These are phyloP conservation scores for Lithophane ornitopus DNA, from an alignment of 2,888 invertebrate species.

Conservation along the genomic window DNA sequence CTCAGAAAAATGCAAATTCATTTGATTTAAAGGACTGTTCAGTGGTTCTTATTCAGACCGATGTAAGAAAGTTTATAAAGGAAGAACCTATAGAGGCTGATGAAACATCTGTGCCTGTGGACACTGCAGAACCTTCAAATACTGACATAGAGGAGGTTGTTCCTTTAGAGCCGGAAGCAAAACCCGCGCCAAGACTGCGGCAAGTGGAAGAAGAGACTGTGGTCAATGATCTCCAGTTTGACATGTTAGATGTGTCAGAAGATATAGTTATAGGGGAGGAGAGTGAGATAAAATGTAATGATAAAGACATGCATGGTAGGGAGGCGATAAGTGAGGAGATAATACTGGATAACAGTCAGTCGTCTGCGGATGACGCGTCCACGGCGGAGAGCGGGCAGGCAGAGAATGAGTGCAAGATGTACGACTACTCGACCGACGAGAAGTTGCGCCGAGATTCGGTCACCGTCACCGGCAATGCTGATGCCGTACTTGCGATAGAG, in stretches of 20 bases:
- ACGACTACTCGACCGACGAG: constrained; percentile 85
- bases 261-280: constrained; percentile 85
- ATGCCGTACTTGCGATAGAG: constrained; percentile 87
- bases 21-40: constrained; percentile 79
- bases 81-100: constrained; percentile 24
- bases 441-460: constrained; percentile 80
- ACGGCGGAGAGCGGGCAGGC: constrained; percentile 59
- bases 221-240: constrained; percentile 82
- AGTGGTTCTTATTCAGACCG: constrained; percentile 76
- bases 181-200: constrained; percentile 12
- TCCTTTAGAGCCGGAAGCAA: not conserved
- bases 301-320: constrained; percentile 73
- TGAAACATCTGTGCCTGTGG: constrained; percentile 18
- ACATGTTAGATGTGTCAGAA: constrained; percentile 88
- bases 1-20: constrained; percentile 47
- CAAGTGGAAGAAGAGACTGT: constrained; percentile 64
- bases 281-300: constrained; percentile 77
- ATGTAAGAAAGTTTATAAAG: constrained; percentile 74
- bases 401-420: constrained; percentile 81
- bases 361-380: constrained; percentile 73
- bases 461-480: constrained; percentile 82
- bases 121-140: constrained; percentile 11
- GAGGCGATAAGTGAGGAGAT: constrained; percentile 79
- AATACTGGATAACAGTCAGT: constrained; percentile 86
- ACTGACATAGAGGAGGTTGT: not conserved